phyloP scores from a whole-genome alignment of 2,888 invertebrate species.

The Drosophila ustulata region DNA sequence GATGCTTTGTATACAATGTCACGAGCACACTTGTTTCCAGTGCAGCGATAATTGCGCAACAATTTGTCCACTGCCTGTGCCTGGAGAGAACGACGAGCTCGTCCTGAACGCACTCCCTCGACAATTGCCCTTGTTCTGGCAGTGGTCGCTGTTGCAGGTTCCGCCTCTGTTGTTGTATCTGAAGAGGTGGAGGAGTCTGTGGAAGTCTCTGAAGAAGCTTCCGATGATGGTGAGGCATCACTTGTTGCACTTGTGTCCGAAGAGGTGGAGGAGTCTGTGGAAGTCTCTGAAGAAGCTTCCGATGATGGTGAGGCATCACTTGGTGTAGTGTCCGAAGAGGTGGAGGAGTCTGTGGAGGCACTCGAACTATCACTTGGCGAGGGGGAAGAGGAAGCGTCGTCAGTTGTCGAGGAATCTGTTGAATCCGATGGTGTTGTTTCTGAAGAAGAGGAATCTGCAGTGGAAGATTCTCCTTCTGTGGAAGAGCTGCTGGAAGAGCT shows the following conservation, averaged over 20 bases:
- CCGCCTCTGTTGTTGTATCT: background rate
- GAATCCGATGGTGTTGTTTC: background rate
- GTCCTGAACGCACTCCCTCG: constrained; percentile 9
- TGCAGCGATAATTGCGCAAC: constrained; percentile 67
- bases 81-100: constrained; percentile 48
- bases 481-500: background rate
- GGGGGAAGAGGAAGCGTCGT: background rate
- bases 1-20: constrained; percentile 32
- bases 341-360: background rate
- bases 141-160: constrained; percentile 7
- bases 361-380: background rate
- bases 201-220: background rate
- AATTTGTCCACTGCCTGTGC: constrained; percentile 61
- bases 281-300: background rate
- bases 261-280: too few relatives aligned
- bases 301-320: background rate
- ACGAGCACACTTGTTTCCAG: constrained; percentile 35
- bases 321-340: background rate
- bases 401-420: background rate
- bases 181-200: background rate
- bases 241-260: background rate
- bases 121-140: background rate
- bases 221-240: background rate
- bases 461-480: background rate
- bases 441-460: too few relatives aligned